Evolutionary conservation across 2,797 vertebrate species (phyloP).

Genomic region (Simalia tracyae): DNA sequence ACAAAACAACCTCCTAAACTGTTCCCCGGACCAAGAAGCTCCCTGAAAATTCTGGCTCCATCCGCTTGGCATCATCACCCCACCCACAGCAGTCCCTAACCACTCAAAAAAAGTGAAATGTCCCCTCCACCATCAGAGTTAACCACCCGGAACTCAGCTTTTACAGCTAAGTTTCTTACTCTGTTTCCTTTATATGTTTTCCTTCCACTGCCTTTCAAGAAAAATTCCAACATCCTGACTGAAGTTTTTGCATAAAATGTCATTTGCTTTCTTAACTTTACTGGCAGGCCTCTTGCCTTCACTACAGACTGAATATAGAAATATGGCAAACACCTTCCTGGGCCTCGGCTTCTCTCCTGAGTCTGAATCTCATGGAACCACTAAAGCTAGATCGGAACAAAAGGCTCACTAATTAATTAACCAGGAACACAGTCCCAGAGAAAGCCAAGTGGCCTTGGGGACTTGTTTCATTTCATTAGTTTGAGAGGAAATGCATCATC

Average conservation of each 20-base stretch:
- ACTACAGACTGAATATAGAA: constrained; percentile 23
- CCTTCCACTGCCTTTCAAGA: fast-evolving
- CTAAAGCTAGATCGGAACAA: constrained; percentile 54
- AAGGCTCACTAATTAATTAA: constrained; percentile 65
- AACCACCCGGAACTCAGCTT: not conserved
- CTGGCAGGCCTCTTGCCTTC: constrained; percentile 17
- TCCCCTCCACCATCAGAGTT: not conserved
- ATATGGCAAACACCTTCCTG: constrained; percentile 14
- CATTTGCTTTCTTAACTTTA: constrained; percentile 9
- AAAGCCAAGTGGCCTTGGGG: constrained; percentile 38
- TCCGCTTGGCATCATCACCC: not conserved
- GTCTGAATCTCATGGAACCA: constrained; percentile 31
- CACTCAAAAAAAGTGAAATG: not conserved
- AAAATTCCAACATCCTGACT: not conserved
- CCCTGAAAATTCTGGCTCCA: not conserved
- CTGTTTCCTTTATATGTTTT: not conserved
- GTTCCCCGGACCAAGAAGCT: not conserved
- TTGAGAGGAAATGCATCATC: constrained; percentile 58
- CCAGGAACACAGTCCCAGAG: constrained; percentile 48
- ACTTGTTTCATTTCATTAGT: constrained; percentile 69
- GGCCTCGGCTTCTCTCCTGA: not conserved
- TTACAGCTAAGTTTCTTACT: constrained; percentile 1
- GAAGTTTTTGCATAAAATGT: constrained; percentile 3
- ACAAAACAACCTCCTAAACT: not conserved
- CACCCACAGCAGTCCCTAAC: not conserved